Evolutionary conservation across 2,888 invertebrate species (phyloP), one percentile per base, ranked within the genome.

Genomic region (Cephus pulcher): DNA sequence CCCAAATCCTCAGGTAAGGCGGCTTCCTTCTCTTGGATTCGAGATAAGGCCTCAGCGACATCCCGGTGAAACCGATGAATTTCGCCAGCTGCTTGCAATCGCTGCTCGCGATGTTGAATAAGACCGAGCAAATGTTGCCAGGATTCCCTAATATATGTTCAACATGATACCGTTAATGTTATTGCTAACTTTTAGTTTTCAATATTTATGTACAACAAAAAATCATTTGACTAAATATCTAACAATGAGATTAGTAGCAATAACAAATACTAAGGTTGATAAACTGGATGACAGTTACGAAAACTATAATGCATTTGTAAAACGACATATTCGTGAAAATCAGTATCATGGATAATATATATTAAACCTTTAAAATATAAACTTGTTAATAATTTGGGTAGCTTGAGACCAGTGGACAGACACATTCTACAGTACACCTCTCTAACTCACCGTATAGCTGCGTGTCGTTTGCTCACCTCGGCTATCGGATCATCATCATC

Each of bases 31-130:
- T 98, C 98, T 84, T 96, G 97, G 70, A 98, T 98, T 34, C 98
- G 94, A 70, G 97, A 96, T 12, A 98, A 92, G 2, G 98, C 96
- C 89, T 99, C 98, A 34, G 96, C 97, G 1, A 97, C 98, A 92
- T 99, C 99, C 77, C 98, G 95, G 92, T 99, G 99, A 94, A 98
- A 99, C 78, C 98, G 95, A 92, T 99, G 99, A 84, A 99, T 98
- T 93, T 99, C 98, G 12, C 97, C 98, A 1, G 99, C 99, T 0
- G 98, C 99, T 89, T 96, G 95, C 69, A 99, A 93, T 71, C 98
- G 96, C 81, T 96, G 95, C 83, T 97, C 97, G 23, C 99, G 95
- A 75, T 96, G 95, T 85, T 96, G 96, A 79, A 99, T 96, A 89
- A 97, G 95, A 76, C 97, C 96, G 75, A 98, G 93, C 0, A 99